Evolutionary conservation across 2,888 invertebrate species (phyloP), one percentile per base, ranked within the genome.

Genomic region (Podotricha telesiphe): DNA sequence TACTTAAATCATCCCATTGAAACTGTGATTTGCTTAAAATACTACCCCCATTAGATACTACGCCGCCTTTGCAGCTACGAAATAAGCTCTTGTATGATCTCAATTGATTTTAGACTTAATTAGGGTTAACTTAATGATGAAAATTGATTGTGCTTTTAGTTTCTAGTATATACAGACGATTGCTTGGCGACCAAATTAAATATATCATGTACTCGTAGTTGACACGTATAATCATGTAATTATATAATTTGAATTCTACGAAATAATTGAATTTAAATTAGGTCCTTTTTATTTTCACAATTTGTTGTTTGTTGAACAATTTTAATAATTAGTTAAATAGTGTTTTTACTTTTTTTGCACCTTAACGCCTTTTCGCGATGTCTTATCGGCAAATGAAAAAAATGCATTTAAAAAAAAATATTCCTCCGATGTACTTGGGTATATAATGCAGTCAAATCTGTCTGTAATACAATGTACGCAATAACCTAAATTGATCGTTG

Each of bases 111-210:
- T 56, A 48, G 64, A 34, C 61, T 48, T 65, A 69, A 67, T 37
- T n/a, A 0, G 0, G 20, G 59, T 47, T n/a, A 0, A 0, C 0
- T 13, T 62, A 65, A 8, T 42, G 40, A 34, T 28, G 13, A 72
- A 65, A 64, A 22, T 68, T 59, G 55, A 34, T 47, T 67, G 45
- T 17, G n/a, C 22, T 28, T 40, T 55, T 59, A 62, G 28, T 20
- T 58, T 10, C 15, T 45, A 71, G 72, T 73, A 72, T 68, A 55
- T 68, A 66, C 20, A 53, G 22, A 55, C 19, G 15, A 64, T 71
- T 67, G 71, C 71, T 71, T 58, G 34, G 71, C 71, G 71, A 71
- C 71, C 45, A 53, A 56, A 45, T 55, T 59, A 53, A 40, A 45
- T 20, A 51, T 40, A 59, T 6, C 6, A 28, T 28, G 6, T 4